Conservation (phyloP, 2,797 vertebrate species). For the Stomatorhinus walkeri region DNA sequence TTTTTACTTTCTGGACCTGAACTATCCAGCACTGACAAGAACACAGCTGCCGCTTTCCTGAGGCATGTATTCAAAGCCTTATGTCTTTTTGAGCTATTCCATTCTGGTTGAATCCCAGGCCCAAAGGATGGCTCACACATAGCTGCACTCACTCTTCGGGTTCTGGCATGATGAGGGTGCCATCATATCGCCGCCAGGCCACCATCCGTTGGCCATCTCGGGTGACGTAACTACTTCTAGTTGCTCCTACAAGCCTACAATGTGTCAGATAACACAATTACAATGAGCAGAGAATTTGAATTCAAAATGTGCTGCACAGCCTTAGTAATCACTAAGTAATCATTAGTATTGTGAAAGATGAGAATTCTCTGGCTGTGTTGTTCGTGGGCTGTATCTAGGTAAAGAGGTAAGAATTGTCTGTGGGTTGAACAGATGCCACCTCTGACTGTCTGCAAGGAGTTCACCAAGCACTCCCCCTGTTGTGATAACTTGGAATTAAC, state of each 20-base stretch:
- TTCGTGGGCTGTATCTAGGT: neutral
- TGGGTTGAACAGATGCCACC: neutral
- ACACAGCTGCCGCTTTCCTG: neutral
- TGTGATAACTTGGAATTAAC: neutral
- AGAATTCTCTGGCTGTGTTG: neutral
- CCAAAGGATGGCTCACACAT: neutral
- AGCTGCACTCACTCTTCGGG: slow-evolving; percentile 28
- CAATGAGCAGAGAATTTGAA: neutral
- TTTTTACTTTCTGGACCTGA: neutral
- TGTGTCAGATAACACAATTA: neutral
- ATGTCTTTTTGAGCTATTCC: neutral
- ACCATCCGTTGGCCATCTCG: slow-evolving; percentile 63
- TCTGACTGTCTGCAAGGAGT: neutral
- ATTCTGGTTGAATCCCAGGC: neutral
- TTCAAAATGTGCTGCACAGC: neutral
- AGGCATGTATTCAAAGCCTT: neutral
- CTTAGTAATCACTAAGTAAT: neutral
- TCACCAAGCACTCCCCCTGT: neutral
- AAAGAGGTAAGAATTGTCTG: neutral
- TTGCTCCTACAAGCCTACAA: slow-evolving; percentile 41
- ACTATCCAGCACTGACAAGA: neutral
- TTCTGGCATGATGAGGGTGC: slow-evolving; percentile 41
- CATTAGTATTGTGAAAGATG: neutral
- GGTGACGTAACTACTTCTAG: slow-evolving; percentile 49
- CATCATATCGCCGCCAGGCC: slow-evolving; percentile 63